Evolutionary conservation across 2,888 invertebrate genomes (phyloP).

Genomic region (Tuberolachnus salignus): DNA sequence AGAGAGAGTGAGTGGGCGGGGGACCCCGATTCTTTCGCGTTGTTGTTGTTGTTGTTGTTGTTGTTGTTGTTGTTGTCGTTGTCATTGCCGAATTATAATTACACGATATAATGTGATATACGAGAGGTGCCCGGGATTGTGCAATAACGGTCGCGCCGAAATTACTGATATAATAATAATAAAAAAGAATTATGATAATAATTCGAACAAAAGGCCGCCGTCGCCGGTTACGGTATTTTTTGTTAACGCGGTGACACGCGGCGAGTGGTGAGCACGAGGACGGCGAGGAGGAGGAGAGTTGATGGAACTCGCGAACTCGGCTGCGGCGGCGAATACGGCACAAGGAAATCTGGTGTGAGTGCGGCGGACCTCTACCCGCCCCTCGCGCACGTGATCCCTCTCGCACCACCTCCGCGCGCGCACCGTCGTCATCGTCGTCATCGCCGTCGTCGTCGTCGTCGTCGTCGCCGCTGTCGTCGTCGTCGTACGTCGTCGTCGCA

Average conservation of each 20-base stretch:
- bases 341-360: constrained; percentile 41
- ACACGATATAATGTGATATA: constrained; percentile 9
- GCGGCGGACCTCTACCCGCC: not conserved
- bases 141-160: constrained; percentile 32
- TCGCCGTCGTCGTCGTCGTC: too few relatives aligned
- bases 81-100: constrained; percentile 24
- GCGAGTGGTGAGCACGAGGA: not conserved
- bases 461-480: too few relatives aligned
- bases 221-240: constrained; percentile 24
- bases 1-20: not conserved
- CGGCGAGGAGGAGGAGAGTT: not conserved
- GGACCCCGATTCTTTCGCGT: not conserved
- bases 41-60: not conserved
- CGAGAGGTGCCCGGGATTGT: constrained; percentile 31
- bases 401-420: constrained; percentile 4
- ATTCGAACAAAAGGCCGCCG: constrained; percentile 23
- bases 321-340: constrained; percentile 31
- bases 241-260: not conserved
- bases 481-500: too few relatives aligned
- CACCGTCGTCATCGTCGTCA: not conserved
- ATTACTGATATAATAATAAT: constrained; percentile 7
- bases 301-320: constrained; percentile 7
- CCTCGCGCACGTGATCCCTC: not conserved
- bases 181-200: not conserved
- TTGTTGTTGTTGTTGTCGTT: not conserved